Evolutionary conservation across 2,113 vertebrate genomes (phyloP), one percentile per base, ranked within the genome.

Genomic region (Pseudopipra pipra): DNA sequence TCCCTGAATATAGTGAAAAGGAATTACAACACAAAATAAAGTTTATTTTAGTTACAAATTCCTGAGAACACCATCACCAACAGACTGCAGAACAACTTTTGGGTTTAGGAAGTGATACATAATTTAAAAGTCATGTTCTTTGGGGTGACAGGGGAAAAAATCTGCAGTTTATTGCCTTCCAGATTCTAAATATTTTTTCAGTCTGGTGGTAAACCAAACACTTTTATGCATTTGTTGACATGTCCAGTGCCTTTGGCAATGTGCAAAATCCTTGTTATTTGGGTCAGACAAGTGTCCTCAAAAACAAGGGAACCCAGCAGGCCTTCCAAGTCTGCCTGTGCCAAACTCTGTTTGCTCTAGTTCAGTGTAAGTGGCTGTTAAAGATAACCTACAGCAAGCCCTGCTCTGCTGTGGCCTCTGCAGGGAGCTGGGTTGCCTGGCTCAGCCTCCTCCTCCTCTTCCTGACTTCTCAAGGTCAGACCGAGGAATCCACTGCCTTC

Each of bases 381-480:
- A 86, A 68, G 55, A 43, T 35, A 63, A 73, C 27, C 46, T 88
- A 30, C 24, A 76, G 44, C 62, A 75, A 91, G 39, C 39, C 51
- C 23, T 54, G 51, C 55, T 89, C 61, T 78, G 51, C 66, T 79
- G 10, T 17, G 46, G 65, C 52, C 83, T 67, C 65, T 74, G 39
- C 81, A 74, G 63, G 86, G 79, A 93, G 76, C 56, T 89, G 56
- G 35, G 30, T 49, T 77, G 51, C 58, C 81, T 95, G 85, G n/a
- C 63, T 83, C 79, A 83, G 58, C 20, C 46, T 90, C 67, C 85
- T 88, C 90, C 76, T 90, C 71, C 70, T 87, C 70, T 31, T 78
- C 47, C 71, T 66, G 74, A 52, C 30, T 41, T 67, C 51, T 90
- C 87, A 92, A 93, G 92, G 90, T 97, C 94, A 95, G 78, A 54